Evolutionary conservation across 2,797 vertebrate genomes (phyloP).

Genomic region (Silurus aristotelis): DNA sequence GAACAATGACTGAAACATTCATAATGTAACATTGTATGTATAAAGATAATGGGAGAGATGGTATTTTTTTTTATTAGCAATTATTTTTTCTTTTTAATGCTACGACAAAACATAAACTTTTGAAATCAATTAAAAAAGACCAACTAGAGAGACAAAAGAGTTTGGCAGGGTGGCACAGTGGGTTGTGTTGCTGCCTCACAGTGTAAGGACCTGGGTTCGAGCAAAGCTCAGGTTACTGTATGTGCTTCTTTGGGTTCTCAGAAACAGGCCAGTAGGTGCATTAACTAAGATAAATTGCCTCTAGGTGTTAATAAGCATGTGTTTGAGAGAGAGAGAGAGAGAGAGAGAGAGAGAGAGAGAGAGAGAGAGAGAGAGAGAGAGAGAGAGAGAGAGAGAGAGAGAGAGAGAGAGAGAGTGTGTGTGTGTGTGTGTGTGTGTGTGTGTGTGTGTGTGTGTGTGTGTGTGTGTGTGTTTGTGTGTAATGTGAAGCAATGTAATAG

Average conservation of each 20-base stretch:
- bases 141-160: conserved; percentile 1
- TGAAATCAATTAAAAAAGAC: background rate
- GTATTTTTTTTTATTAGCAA: background rate
- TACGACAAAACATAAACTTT: background rate
- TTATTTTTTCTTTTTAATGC: background rate
- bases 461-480: background rate
- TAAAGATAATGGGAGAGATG: conserved; percentile 22
- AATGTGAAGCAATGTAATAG: background rate
- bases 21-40: background rate
- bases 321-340: too few relatives aligned
- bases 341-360: background rate
- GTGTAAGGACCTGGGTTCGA: background rate
- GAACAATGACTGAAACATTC: conserved; percentile 22
- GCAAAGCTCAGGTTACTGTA: background rate
- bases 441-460: too few relatives aligned
- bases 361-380: too few relatives aligned
- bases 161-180: background rate
- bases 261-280: background rate
- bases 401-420: too few relatives aligned
- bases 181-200: background rate
- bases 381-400: background rate
- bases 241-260: background rate
- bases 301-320: background rate
- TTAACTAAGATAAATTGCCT: background rate
- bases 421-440: too few relatives aligned